Evolutionary conservation across 1,140 invertebrate species (phyloP).

Genomic region (Drosophila pruinosa): DNA sequence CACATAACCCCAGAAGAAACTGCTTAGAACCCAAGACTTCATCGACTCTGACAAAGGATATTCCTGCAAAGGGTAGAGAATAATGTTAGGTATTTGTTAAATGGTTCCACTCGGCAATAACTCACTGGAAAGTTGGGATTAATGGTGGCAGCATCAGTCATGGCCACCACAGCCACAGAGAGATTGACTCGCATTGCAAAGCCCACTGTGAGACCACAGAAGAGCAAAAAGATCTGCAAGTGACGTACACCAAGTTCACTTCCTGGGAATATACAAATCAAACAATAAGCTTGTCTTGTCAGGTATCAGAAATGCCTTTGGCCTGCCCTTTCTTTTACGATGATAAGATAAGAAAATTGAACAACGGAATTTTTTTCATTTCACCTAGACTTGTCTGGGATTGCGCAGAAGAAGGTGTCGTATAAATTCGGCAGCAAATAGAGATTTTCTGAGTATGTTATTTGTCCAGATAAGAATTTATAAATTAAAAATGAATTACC

Average conservation of each 20-base stretch:
- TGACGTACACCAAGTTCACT: slow-evolving; percentile 83
- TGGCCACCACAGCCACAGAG: slow-evolving; percentile 88
- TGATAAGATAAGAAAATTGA: background rate
- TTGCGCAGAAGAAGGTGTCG: background rate
- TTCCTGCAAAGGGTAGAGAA: slow-evolving; percentile 11
- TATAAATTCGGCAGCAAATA: background rate
- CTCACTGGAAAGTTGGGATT: slow-evolving; percentile 60
- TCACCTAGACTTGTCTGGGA: background rate
- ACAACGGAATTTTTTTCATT: slow-evolving; percentile 2
- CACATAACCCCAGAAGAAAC: slow-evolving; percentile 86
- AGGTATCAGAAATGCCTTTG: background rate
- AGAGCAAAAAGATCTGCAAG: slow-evolving; percentile 85
- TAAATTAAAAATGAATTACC: slow-evolving; percentile 10
- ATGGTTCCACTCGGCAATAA: slow-evolving; percentile 11
- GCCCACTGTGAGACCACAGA: slow-evolving; percentile 85
- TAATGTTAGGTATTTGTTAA: background rate
- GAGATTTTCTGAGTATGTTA: slow-evolving; percentile 84
- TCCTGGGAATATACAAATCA: slow-evolving; percentile 2
- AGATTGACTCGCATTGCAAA: slow-evolving; percentile 86
- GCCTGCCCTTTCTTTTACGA: background rate
- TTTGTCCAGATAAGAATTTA: slow-evolving; percentile 72
- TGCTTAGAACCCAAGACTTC: slow-evolving; percentile 83
- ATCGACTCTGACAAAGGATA: slow-evolving; percentile 33
- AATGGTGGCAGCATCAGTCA: slow-evolving; percentile 83
- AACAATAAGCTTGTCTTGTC: too few relatives aligned